Evolutionary conservation across 2,113 vertebrate genomes (phyloP).

Genomic region (Barbus barbus): DNA sequence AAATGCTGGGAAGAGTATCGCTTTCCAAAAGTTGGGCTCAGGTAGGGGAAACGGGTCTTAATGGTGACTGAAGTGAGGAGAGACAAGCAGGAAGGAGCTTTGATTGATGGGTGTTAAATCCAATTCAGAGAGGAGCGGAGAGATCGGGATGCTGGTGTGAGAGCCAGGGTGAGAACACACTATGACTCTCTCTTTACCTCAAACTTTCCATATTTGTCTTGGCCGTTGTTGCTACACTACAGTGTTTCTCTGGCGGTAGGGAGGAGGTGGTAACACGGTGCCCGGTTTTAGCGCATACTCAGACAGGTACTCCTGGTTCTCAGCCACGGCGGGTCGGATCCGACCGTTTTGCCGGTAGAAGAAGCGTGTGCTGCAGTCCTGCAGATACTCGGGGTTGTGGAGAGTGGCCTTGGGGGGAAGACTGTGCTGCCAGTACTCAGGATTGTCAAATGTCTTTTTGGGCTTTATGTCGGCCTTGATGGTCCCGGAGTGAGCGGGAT

Average conservation of each 20-base stretch:
- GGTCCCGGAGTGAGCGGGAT: conserved; percentile 73
- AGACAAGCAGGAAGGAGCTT: conserved; percentile 20
- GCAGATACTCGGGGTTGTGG: conserved; percentile 95
- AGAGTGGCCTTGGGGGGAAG: conserved; percentile 90
- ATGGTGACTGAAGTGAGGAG: neutral
- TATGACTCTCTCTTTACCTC: neutral
- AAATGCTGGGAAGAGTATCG: neutral
- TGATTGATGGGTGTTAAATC: conserved; percentile 48
- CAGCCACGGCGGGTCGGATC: conserved; percentile 93
- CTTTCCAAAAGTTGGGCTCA: conserved; percentile 4
- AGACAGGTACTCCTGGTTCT: conserved; percentile 97
- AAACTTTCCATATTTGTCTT: neutral
- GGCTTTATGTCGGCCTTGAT: conserved; percentile 84
- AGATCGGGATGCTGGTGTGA: conserved; percentile 58
- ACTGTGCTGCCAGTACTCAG: conserved; percentile 99
- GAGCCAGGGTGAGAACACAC: conserved; percentile 47
- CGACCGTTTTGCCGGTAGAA: conserved; percentile 98
- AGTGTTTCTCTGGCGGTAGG: conserved; percentile 98
- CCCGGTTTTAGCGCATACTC: conserved; percentile 97
- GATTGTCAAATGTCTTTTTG: conserved; percentile 98
- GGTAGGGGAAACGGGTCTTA: conserved; percentile 4
- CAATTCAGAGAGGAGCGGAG: conserved; percentile 52
- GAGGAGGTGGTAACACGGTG: conserved; percentile 92
- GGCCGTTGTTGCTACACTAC: conserved; percentile 83
- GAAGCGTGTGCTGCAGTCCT: conserved; percentile 98